These are phyloP conservation scores for Sacculina carcini DNA, from an alignment of 2,888 invertebrate species.

Conservation along the genomic window DNA sequence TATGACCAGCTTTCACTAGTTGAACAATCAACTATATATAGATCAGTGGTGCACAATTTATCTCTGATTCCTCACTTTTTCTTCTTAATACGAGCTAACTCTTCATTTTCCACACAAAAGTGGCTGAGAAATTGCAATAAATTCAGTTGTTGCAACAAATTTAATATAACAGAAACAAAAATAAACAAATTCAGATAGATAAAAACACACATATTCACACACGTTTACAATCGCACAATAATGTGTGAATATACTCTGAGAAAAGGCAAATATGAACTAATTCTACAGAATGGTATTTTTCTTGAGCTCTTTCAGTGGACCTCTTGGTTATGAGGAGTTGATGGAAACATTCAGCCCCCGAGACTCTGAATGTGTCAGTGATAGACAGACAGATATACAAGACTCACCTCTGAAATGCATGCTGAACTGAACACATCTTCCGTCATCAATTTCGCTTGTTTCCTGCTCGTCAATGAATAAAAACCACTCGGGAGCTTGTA, in stretches of 20 bases:
- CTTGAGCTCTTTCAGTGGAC: background rate
- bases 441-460: slow-evolving; percentile 45
- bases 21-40: no score
- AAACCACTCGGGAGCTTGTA: slow-evolving; percentile 78
- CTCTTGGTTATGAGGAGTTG: no score
- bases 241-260: background rate
- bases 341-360: no score
- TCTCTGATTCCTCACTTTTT: no score
- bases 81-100: no score
- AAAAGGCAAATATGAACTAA: background rate
- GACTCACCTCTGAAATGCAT: slow-evolving; percentile 48
- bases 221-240: background rate
- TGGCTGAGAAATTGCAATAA: no score
- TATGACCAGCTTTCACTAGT: no score
- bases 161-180: slow-evolving; percentile 3
- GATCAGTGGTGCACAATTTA: no score
- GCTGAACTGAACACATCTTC: slow-evolving; percentile 54
- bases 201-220: background rate
- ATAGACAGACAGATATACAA: no score
- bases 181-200: slow-evolving; percentile 5
- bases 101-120: no score
- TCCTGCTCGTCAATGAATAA: slow-evolving; percentile 52
- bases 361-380: no score
- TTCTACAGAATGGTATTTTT: background rate
- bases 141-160: no score